phyloP scores from a whole-genome alignment of 2,113 vertebrate species.

The Heliornis fulica region DNA sequence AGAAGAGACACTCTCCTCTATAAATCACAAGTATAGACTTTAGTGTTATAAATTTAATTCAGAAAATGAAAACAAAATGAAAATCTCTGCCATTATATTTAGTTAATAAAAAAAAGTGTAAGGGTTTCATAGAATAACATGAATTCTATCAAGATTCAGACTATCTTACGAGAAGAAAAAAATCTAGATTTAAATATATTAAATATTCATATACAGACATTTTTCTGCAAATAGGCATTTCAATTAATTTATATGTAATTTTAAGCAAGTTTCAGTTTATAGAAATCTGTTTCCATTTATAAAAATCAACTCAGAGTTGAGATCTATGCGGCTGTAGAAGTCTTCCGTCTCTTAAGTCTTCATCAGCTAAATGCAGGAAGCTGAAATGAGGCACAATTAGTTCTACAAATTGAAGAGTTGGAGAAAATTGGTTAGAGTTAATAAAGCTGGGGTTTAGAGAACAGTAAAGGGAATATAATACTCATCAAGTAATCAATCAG shows the following conservation, averaged over 20 bases:
- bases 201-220: neutral
- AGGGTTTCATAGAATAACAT: neutral
- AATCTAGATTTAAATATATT: neutral
- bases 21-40: conserved; percentile 45
- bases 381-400: conserved; percentile 46
- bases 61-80: conserved; percentile 9
- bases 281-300: neutral
- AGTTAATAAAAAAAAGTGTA: conserved; percentile 24
- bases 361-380: conserved; percentile 37
- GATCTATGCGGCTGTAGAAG: neutral
- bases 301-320: neutral
- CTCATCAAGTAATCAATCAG: conserved; percentile 58
- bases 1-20: conserved; percentile 11
- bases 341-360: conserved; percentile 45
- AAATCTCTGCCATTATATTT: neutral
- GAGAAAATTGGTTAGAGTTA: conserved; percentile 59
- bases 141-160: neutral
- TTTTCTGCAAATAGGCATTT: neutral
- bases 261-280: neutral
- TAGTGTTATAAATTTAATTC: conserved; percentile 48
- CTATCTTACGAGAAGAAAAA: neutral
- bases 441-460: conserved; percentile 58
- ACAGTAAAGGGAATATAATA: conserved; percentile 44
- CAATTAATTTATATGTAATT: neutral
- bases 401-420: conserved; percentile 47